Conservation (phyloP, 2,797 vertebrate genomes). For the Dallia pectoralis region DNA sequence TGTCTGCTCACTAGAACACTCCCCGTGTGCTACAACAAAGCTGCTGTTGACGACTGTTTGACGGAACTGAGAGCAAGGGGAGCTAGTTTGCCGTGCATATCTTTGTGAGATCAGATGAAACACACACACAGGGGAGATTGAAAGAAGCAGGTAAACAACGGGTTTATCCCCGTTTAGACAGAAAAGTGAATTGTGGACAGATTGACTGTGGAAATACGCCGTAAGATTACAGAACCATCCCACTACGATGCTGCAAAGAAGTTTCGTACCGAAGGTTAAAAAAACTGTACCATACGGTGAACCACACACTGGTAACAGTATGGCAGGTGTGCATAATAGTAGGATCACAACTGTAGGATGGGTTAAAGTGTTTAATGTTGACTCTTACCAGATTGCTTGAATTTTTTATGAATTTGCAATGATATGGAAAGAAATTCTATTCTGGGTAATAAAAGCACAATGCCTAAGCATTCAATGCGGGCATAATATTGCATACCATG, state of each 20-base stretch:
- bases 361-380: background rate
- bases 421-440: background rate
- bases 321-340: background rate
- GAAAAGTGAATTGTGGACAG: background rate
- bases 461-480: background rate
- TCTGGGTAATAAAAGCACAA: background rate
- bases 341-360: background rate
- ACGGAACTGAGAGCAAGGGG: background rate
- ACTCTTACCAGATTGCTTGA: background rate
- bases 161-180: background rate
- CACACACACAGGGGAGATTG: background rate
- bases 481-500: background rate
- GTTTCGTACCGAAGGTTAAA: background rate
- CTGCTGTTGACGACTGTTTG: slow-evolving; percentile 21
- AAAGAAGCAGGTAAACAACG: slow-evolving; percentile 20
- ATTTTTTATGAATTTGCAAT: background rate
- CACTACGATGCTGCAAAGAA: background rate
- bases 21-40: slow-evolving; percentile 30
- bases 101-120: slow-evolving; percentile 19
- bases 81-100: slow-evolving; percentile 18
- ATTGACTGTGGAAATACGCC: background rate
- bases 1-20: slow-evolving; percentile 18
- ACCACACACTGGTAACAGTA: no score
- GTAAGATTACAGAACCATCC: background rate
- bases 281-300: background rate